These are phyloP conservation scores for Onthophagus sagittarius DNA, from an alignment of 2,888 invertebrate genomes.

Conservation along the genomic window DNA sequence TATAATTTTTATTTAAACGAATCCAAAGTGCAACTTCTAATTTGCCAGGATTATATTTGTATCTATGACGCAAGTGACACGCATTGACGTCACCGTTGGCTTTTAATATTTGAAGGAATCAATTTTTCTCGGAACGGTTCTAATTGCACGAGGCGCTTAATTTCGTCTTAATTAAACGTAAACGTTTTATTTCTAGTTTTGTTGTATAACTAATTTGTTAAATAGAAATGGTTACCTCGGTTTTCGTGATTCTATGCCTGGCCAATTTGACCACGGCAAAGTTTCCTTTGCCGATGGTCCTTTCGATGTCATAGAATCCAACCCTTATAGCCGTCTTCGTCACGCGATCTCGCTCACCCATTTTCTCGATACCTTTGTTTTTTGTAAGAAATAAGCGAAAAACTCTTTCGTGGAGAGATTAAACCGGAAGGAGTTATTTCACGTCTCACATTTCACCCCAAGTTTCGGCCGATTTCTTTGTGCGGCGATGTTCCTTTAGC, in stretches of 20 bases:
- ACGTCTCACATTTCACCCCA: neutral
- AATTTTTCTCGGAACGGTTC: neutral
- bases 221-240: conserved; percentile 72
- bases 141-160: neutral
- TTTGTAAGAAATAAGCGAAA: neutral
- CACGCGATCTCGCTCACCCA: conserved; percentile 47
- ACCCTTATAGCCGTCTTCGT: conserved; percentile 62
- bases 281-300: conserved; percentile 98
- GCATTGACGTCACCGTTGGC: neutral
- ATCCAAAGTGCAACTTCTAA: neutral
- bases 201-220: neutral
- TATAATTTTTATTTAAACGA: neutral
- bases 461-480: neutral
- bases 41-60: neutral
- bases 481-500: neutral
- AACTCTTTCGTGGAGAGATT: neutral
- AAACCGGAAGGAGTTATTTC: neutral
- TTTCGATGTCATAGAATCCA: conserved; percentile 96
- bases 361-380: conserved; percentile 23
- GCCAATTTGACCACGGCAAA: conserved; percentile 99
- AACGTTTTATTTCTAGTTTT: neutral
- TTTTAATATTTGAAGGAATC: neutral
- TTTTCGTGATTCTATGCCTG: conserved; percentile 95
- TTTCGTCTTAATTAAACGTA: neutral
- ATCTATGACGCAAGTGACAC: neutral